These are phyloP conservation scores for Drosophila pachea DNA, from an alignment of 1,140 invertebrate genomes.

Conservation along the genomic window DNA sequence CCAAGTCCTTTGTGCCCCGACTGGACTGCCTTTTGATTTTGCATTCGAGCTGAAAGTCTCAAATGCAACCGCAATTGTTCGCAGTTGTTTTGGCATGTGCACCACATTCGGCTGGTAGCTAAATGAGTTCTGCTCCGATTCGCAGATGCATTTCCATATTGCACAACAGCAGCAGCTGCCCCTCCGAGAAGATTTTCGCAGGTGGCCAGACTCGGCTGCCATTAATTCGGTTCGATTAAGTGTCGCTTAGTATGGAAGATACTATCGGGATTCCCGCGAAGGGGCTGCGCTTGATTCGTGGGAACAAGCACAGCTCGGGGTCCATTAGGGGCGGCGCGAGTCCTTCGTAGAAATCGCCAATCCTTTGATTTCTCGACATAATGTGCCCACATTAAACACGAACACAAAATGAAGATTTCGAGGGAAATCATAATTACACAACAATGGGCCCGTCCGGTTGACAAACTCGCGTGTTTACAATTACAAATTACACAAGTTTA, in stretches of 20 bases:
- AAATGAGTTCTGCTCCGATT: slow-evolving; percentile 50
- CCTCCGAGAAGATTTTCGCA: slow-evolving; percentile 8
- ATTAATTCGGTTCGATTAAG: background rate
- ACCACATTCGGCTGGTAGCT: slow-evolving; percentile 45
- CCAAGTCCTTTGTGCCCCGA: slow-evolving; percentile 45
- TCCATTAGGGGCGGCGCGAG: too few relatives aligned
- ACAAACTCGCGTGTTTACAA: slow-evolving; percentile 59
- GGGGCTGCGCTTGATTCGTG: slow-evolving; percentile 42
- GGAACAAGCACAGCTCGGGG: slow-evolving; percentile 39
- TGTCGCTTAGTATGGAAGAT: background rate
- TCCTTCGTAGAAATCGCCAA: slow-evolving; percentile 67
- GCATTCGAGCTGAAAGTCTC: slow-evolving; percentile 41
- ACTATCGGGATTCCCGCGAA: slow-evolving; percentile 22
- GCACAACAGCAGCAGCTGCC: slow-evolving; percentile 66
- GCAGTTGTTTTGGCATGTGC: slow-evolving; percentile 61
- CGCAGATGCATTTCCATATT: slow-evolving; percentile 58
- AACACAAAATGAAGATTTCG: slow-evolving; percentile 58
- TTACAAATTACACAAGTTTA: slow-evolving; percentile 60
- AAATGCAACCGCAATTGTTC: slow-evolving; percentile 75
- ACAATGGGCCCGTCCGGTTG: slow-evolving; percentile 58
- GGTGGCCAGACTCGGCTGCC: background rate
- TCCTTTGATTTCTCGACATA: slow-evolving; percentile 60
- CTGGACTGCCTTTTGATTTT: slow-evolving; percentile 57
- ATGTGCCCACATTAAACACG: slow-evolving; percentile 74
- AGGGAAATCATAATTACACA: slow-evolving; percentile 29